Evolutionary conservation across 2,888 invertebrate species (phyloP), one percentile per base, ranked within the genome.

Genomic region (Drosophila mimetica): DNA sequence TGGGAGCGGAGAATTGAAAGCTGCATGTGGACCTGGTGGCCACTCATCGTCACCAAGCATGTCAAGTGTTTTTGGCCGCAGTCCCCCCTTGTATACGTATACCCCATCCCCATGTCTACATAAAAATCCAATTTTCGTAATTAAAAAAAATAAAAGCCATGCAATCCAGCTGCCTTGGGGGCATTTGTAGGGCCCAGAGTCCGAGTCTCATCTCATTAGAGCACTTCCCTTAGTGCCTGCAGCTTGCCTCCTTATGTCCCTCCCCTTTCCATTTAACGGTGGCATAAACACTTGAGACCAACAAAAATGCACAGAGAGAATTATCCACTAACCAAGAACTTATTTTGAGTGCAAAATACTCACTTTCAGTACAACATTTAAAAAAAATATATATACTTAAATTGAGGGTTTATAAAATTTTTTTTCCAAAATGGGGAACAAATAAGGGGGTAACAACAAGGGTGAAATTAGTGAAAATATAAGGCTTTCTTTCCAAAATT

Each of bases 121-220:
- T 87, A 84, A 87, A 84, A 84, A 89, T 87, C 89, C 84, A 89
- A 84, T 84, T 89, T 84, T 81, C 86, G 84, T 84, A 84, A 84
- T 84, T 84, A 84, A 84, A 84, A 74, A 83, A 84, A 80, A 81
- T 71, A 81, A 82, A 76, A 85, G 70, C 72, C 53, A 52, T 65
- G 74, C 54, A 48, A 30, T 73, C 41, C 51, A 61, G 71, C 47
- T 52, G 74, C 54, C 64, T 55, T 64, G 70, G 63, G 54, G 54
- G 60, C 41, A 60, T 63, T 14, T 61, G 44, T 70, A 53, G 81
- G 64, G 55, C 55, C 52, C 37, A 18, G 30, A 30, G 53, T 52
- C 52, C 52, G 70, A 64, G 72, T 60, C 80, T 71, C 85, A 88
- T 88, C 82, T 82, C 82, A 82, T 82, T 82, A 82, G 81, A 77